Evolutionary conservation across 2,113 vertebrate species (phyloP).

Genomic region (Bubalus kerabau): DNA sequence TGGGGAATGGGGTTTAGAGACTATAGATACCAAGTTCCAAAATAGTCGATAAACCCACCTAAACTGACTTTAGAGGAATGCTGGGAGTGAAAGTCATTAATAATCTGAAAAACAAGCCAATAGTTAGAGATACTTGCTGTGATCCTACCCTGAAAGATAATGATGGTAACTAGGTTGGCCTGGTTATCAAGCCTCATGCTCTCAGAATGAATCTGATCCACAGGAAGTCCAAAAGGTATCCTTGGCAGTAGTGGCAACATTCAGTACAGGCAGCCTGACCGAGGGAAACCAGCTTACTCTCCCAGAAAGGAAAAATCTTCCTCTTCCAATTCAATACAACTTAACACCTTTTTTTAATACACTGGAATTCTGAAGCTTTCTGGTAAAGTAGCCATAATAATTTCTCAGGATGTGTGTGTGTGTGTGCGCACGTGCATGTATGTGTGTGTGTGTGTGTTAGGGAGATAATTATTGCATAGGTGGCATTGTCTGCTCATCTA

Average conservation of each 20-base stretch:
- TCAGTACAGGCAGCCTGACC: not conserved
- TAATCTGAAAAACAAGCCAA: not conserved
- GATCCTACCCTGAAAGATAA: not conserved
- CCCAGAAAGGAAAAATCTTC: not conserved
- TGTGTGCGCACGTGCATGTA: not conserved
- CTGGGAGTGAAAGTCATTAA: not conserved
- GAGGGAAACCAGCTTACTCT: not conserved
- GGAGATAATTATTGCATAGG: constrained; percentile 8
- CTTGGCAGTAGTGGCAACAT: no score
- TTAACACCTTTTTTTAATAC: not conserved
- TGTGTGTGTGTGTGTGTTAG: not conserved
- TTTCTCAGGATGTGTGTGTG: not conserved
- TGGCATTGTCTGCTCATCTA: constrained; percentile 30
- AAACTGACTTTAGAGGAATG: not conserved
- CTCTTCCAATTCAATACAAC: not conserved
- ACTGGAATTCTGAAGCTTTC: not conserved
- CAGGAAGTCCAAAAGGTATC: not conserved
- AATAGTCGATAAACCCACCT: not conserved
- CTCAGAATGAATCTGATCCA: not conserved
- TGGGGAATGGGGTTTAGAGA: not conserved
- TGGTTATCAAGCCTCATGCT: not conserved
- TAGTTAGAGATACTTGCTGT: not conserved
- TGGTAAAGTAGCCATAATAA: not conserved
- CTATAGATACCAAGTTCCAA: not conserved
- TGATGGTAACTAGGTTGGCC: not conserved